Base-by-base conservation (phyloP, 2,113 vertebrate genomes). In the Silurus glanis region DNA sequence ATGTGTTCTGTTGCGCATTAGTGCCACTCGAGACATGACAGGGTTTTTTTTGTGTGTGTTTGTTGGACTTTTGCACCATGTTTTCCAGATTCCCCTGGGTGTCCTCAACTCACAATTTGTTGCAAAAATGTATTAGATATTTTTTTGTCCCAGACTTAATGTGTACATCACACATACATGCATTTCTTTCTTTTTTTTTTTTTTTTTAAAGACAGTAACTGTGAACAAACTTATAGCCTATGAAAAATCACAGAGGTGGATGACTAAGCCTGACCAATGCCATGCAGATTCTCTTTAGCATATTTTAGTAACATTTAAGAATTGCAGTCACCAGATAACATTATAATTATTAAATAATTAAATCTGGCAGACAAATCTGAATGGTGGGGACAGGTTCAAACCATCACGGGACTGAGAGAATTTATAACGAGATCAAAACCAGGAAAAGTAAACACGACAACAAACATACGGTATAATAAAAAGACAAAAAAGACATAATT, bases 121-220 rank as follows among this genome's bases (percentile, higher is more conserved):
- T 80, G 28, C 72, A 64, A 62, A 13, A 85, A 64, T 82, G 56
- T 87, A 66, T 82, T 79, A 82, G 62, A 55, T 56, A 51, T 72
- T 56, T 62, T 2, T 86, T 76, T 51, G 53, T 89, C 82, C 80
- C 59, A 37, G 37, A 37, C 37, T 37, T 37, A 37, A 37, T 37
- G 37, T 37, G 37, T 37, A 37, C 37, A 37, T 37, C 37, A 37
- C 37, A 37, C 37, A 37, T 37, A 3, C 37, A 81, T 49, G 76
- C 55, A 19, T 62, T 28, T 23, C 9, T 13, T 25, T 25, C n/a
- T 66, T 13, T 66, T 25, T 12, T 2, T 1, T 67, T 4, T 16
- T 12, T 61, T 61, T 67, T 28, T 67, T 14, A 28, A 10, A 67
- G 61, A n/a, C 21, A 62, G 9, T 67, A 28, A 67, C 14, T 0